Conservation (phyloP, 2,888 invertebrate species). For the Ditula angustiorana region DNA sequence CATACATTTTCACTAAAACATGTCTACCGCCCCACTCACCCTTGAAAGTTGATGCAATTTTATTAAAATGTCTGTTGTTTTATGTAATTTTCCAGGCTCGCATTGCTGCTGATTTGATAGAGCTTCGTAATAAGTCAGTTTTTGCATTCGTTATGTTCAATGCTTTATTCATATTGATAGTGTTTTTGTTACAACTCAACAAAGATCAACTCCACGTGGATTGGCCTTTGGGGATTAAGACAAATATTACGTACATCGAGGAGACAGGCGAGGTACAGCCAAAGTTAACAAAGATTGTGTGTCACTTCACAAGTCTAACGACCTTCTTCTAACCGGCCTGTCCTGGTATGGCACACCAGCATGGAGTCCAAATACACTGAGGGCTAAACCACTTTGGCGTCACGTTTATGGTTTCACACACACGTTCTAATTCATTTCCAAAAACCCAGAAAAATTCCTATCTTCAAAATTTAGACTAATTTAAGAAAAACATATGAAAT, state of each 20-base stretch:
- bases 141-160: conserved; percentile 99
- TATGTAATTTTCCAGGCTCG: conserved; percentile 90
- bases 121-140: conserved; percentile 98
- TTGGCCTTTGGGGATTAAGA: conserved; percentile 98
- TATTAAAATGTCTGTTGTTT: conserved; percentile 71
- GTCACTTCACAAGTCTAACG: conserved; percentile 83
- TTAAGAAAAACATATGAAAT: conserved; percentile 1
- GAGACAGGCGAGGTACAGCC: conserved; percentile 95
- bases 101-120: conserved; percentile 95
- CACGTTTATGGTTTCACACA: conserved; percentile 68
- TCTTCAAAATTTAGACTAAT: conserved; percentile 41
- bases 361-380: conserved; percentile 76
- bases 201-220: conserved; percentile 99
- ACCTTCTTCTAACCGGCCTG: conserved; percentile 83
- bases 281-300: conserved; percentile 76
- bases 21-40: conserved; percentile 75
- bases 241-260: conserved; percentile 97
- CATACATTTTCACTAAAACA: background rate
- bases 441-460: conserved; percentile 56
- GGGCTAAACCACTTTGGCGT: conserved; percentile 70
- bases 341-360: conserved; percentile 83
- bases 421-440: conserved; percentile 63
- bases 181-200: conserved; percentile 99
- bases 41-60: conserved; percentile 81
- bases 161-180: conserved; percentile 99